Evolutionary conservation across 2,113 vertebrate species (phyloP).

Genomic region (Sylvietta virens): DNA sequence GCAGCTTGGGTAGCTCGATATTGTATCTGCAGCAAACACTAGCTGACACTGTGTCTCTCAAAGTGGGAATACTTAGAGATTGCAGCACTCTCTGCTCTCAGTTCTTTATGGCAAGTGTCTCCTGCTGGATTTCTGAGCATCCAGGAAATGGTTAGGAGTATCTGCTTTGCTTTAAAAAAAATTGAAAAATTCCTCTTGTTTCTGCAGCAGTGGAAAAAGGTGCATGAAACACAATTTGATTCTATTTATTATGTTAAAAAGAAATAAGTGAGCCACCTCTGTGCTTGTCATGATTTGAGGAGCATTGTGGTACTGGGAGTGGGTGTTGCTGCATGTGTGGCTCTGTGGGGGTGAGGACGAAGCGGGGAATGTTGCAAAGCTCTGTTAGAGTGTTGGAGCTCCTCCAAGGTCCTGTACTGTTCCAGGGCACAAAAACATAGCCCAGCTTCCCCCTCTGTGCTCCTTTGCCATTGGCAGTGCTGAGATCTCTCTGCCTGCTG

Average conservation of each 20-base stretch:
- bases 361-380: background rate
- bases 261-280: background rate
- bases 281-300: background rate
- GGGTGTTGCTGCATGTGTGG: background rate
- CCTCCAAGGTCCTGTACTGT: background rate
- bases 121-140: background rate
- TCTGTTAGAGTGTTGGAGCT: background rate
- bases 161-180: background rate
- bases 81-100: background rate
- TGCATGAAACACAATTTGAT: background rate
- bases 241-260: background rate
- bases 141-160: background rate
- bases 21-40: background rate
- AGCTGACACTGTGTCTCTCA: background rate
- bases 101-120: background rate
- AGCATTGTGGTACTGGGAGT: background rate
- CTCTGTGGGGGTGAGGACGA: background rate
- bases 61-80: background rate
- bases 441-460: background rate
- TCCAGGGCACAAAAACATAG: background rate
- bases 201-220: background rate
- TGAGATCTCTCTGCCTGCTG: background rate
- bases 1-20: accelerated
- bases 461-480: background rate
- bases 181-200: background rate